Evolutionary conservation across 2,888 invertebrate species (phyloP), one percentile per base, ranked within the genome.

Genomic region (Diarsia dahlii): DNA sequence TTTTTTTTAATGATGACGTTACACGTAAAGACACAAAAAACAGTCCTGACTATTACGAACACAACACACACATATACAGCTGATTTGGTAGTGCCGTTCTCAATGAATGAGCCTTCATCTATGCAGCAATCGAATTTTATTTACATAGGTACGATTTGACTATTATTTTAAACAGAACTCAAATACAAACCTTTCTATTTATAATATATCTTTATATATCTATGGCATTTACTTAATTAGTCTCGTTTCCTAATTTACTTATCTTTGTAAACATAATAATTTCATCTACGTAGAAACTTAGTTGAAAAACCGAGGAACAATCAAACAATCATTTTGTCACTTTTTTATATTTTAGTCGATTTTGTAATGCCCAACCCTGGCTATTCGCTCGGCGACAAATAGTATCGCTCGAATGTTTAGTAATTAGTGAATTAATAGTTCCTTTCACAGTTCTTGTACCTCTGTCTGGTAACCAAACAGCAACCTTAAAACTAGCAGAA

Each of bases 361-460:
- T 68, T 76, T 69, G 52, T 6, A 62, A n/a, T 15, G 28, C 34
- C 50, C 23, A n/a, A 18, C 60, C 10, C 74, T 84, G 69, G 73
- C 75, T 78, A 83, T 66, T 66, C n/a, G 66, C 73, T 83, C 71
- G 78, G 72, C 62, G 68, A 46, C 82, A 81, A 86, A 81, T 80
- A 78, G 72, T 84, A 76, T 82, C 81, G 70, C 82, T 79, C 76
- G 73, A 74, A 80, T 82, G 80, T 80, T 83, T 75, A 84, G 77
- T 87, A 87, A 77, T 84, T 87, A 87, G 85, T 88, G 81, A 88
- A 86, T 88, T 81, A 80, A 71, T 86, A 71, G 63, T 85, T 28
- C 46, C n/a, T 15, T 63, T 63, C 45, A 63, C 63, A 63, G n/a
- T 63, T 15, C 9, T 63, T 63, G n/a, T 63, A 63, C 15, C 46